These are phyloP conservation scores for Drosophila macrothrix DNA, from an alignment of 2,888 invertebrate genomes.

Conservation along the genomic window DNA sequence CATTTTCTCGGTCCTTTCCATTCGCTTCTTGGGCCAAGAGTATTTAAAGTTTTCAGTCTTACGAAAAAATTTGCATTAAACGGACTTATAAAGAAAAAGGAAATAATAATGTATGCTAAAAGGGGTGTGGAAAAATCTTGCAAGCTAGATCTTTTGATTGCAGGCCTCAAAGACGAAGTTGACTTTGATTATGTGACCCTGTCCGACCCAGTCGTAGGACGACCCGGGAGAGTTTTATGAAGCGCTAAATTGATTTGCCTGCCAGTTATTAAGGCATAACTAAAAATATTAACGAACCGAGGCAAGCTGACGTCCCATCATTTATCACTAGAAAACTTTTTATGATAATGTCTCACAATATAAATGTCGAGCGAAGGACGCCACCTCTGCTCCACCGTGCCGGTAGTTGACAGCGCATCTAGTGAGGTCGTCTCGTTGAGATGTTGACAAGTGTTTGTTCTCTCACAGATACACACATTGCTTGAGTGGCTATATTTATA, in stretches of 20 bases:
- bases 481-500: slow-evolving; percentile 46
- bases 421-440: slow-evolving; percentile 60
- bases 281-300: slow-evolving; percentile 73
- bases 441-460: slow-evolving; percentile 49
- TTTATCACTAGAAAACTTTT: slow-evolving; percentile 68
- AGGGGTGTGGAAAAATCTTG: slow-evolving; percentile 16
- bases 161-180: slow-evolving; percentile 40
- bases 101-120: slow-evolving; percentile 14
- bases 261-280: slow-evolving; percentile 74
- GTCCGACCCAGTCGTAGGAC: neutral
- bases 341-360: slow-evolving; percentile 51
- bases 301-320: slow-evolving; percentile 66
- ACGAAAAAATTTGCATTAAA: slow-evolving; percentile 52
- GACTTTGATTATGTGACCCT: slow-evolving; percentile 58
- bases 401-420: slow-evolving; percentile 51
- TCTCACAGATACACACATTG: slow-evolving; percentile 7
- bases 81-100: slow-evolving; percentile 21
- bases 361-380: slow-evolving; percentile 57
- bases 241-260: slow-evolving; percentile 76
- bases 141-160: slow-evolving; percentile 55
- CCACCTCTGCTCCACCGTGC: slow-evolving; percentile 22
- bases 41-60: slow-evolving; percentile 64
- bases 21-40: slow-evolving; percentile 36
- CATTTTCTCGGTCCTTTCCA: slow-evolving; percentile 33
- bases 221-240: slow-evolving; percentile 51